Evolutionary conservation across 2,888 invertebrate species (phyloP).

Genomic region (Xanthostigma xanthostigma): DNA sequence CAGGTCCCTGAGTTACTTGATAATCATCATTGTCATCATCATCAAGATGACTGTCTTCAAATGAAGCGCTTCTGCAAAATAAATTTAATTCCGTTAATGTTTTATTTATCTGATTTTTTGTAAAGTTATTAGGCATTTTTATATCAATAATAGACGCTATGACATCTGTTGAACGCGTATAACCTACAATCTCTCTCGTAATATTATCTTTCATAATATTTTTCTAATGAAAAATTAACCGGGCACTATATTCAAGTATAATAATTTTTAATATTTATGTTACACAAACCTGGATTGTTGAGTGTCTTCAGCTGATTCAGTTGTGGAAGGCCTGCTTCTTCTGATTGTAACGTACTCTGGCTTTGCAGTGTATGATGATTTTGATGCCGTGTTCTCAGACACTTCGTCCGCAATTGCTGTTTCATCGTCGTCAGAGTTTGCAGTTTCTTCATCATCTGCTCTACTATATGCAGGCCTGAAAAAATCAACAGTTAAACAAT

Average conservation of each 20-base stretch:
- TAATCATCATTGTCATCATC: neutral
- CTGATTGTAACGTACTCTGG: conserved; percentile 55
- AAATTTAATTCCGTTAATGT: too few species aligned
- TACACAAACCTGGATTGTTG: neutral
- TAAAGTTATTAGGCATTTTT: too few species aligned
- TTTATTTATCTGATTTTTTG: too few species aligned
- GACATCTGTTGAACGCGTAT: too few species aligned
- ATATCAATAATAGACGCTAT: too few species aligned
- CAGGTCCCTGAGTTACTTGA: conserved; percentile 24
- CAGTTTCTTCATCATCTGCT: conserved; percentile 12
- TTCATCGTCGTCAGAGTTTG: conserved; percentile 18
- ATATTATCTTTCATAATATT: too few species aligned
- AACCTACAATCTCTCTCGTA: too few species aligned
- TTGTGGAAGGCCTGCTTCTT: conserved; percentile 37
- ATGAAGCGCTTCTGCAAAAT: neutral
- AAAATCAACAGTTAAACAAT: too few species aligned
- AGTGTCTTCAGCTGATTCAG: conserved; percentile 17
- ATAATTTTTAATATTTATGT: neutral
- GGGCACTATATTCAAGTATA: neutral
- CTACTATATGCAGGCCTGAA: too few species aligned
- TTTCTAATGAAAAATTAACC: too few species aligned
- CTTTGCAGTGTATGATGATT: conserved; percentile 25
- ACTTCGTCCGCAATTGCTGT: conserved; percentile 15
- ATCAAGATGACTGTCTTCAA: neutral
- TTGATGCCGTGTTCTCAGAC: conserved; percentile 18